phyloP scores from a whole-genome alignment of 2,113 vertebrate species.

The Glaucidium brasilianum region DNA sequence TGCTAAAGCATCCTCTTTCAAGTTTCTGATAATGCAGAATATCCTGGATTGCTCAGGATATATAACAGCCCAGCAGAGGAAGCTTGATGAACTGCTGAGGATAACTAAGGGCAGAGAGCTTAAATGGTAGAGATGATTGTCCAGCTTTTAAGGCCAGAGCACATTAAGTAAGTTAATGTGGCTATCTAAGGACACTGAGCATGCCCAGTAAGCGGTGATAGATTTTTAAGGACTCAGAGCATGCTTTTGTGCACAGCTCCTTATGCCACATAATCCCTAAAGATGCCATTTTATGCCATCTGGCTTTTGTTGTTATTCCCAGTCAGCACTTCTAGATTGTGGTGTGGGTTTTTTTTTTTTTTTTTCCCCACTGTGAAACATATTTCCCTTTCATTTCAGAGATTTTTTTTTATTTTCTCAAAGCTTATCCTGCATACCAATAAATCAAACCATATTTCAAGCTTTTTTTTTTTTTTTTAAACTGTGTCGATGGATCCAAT shows the following conservation, averaged over 20 bases:
- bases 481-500: neutral
- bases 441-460: conserved; percentile 63
- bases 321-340: conserved; percentile 75
- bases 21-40: neutral
- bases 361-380: conserved; percentile 65
- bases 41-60: neutral
- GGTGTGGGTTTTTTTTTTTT: neutral
- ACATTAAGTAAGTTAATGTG: conserved; percentile 53
- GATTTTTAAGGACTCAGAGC: conserved; percentile 65
- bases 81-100: conserved; percentile 10
- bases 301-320: conserved; percentile 76
- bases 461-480: neutral
- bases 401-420: neutral
- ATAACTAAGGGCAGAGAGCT: conserved; percentile 33
- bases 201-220: conserved; percentile 50
- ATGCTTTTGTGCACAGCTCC: conserved; percentile 63
- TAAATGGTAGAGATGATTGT: conserved; percentile 42
- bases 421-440: conserved; percentile 33
- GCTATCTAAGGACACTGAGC: conserved; percentile 72
- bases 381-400: conserved; percentile 59
- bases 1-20: neutral
- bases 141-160: conserved; percentile 32
- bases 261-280: conserved; percentile 76
- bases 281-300: conserved; percentile 79
- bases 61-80: conserved; percentile 8